Evolutionary conservation across 2,888 invertebrate genomes (phyloP), one percentile per base, ranked within the genome.

Genomic region (Halictus quadricinctus): DNA sequence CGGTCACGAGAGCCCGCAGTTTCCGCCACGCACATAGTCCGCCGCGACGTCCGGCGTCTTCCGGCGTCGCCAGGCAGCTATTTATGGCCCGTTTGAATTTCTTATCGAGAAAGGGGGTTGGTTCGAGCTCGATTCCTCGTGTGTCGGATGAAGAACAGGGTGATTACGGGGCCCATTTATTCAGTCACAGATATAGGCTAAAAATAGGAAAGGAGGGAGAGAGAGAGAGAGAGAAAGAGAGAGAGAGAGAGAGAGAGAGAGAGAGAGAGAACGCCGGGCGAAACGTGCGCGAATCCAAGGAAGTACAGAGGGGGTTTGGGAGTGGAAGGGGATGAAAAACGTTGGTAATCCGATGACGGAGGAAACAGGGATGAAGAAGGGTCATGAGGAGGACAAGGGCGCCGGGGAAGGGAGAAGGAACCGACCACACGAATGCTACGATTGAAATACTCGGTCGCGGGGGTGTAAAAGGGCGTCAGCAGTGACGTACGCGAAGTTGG

Each of bases 401-500:
- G 25, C 15, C 13, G 60, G 13, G 5, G n/a, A 48, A 58, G 54
- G 41, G 18, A 72, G 25, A 29, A 36, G 54, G 79, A 64, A 5
- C 13, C 66, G 66, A 36, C 66, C 66, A 66, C 46, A 60, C 10
- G 73, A 69, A 77, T 69, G 85, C 54, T 72, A 76, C 76, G 82
- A 86, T 85, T 86, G 86, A 86, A 85, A 86, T 82, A 82, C 79
- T 80, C 79, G n/a, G 50, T 18, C 72, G 85, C 21, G 82, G 79
- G 77, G 86, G 80, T 85, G 85, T 74, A 75, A 85, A 81, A 70
- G 77, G 82, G 81, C 84, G 89, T 75, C 85, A 69, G 86, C 79
- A 80, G 81, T 86, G 87, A 84, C 86, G 88, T 64, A 10, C 10
- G 21, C 41, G 87, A 72, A 72, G 72, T 21, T 21, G 66, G 66